phyloP scores from a whole-genome alignment of 2,888 invertebrate genomes.

The Carcina quercana region DNA sequence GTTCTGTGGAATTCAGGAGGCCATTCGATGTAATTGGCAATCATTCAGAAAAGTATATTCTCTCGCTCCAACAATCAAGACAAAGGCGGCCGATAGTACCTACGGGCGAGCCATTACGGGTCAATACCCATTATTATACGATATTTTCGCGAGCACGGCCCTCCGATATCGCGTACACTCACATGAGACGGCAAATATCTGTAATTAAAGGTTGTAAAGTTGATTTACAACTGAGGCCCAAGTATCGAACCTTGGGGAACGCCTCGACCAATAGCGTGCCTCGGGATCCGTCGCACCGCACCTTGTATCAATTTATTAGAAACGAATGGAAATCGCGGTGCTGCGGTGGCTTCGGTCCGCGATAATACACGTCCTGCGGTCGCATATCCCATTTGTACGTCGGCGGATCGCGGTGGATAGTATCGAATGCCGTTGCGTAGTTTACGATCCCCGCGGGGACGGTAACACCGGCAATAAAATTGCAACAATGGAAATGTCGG shows the following conservation, averaged over 20 bases:
- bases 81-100: slow-evolving; percentile 71
- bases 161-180: slow-evolving; percentile 66
- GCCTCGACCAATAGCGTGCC: slow-evolving; percentile 59
- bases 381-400: slow-evolving; percentile 55
- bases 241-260: slow-evolving; percentile 59
- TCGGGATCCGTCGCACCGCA: slow-evolving; percentile 37
- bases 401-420: slow-evolving; percentile 50
- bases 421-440: slow-evolving; percentile 61
- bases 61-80: slow-evolving; percentile 67
- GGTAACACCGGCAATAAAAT: slow-evolving; percentile 72
- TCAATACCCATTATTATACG: slow-evolving; percentile 74
- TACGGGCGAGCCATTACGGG: slow-evolving; percentile 69
- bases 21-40: slow-evolving; percentile 73
- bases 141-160: slow-evolving; percentile 72
- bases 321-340: slow-evolving; percentile 66
- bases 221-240: slow-evolving; percentile 68
- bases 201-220: slow-evolving; percentile 75
- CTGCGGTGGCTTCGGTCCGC: slow-evolving; percentile 63
- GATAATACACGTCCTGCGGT: slow-evolving; percentile 64
- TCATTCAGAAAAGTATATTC: slow-evolving; percentile 68
- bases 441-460: slow-evolving; percentile 66
- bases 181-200: slow-evolving; percentile 72
- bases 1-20: slow-evolving; percentile 62
- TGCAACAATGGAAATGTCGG: slow-evolving; percentile 70
- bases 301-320: slow-evolving; percentile 72